A percentile compares a stretch with the other conserved stretches of the same genome.
phyloP scores from a whole-genome alignment of 2,113 vertebrate genomes.

The Ia io region DNA sequence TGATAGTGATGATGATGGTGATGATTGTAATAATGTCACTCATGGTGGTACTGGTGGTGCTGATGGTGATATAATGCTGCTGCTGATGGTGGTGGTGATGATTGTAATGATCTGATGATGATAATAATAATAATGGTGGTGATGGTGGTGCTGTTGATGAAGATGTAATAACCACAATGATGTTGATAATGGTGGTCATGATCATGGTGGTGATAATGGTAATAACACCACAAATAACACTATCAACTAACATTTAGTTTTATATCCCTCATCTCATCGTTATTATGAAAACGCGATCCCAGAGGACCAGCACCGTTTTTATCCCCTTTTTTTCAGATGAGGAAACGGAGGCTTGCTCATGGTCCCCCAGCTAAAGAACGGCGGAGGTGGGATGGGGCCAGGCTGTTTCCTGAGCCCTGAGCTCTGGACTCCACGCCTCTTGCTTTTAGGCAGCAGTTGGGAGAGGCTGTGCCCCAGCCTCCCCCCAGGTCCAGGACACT shows the following conservation, averaged over 20 bases:
- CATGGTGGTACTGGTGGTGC: fast-evolving
- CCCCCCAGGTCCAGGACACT: neutral
- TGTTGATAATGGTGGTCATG: neutral
- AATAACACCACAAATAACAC: neutral
- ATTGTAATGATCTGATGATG: fast-evolving
- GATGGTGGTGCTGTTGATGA: neutral
- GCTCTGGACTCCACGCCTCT: neutral
- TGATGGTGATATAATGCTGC: no score
- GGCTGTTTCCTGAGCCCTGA: neutral
- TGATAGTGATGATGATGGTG: neutral
- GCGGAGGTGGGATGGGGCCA: neutral
- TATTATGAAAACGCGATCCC: neutral
- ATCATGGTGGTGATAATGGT: neutral
- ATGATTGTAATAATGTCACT: fast-evolving
- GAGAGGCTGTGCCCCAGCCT: no score
- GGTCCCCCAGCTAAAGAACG: neutral
- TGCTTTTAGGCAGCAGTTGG: neutral
- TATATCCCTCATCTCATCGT: neutral
- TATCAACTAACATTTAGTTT: neutral
- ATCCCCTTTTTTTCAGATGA: neutral
- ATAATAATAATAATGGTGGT: fast-evolving
- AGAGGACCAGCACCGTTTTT: neutral
- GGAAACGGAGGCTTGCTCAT: neutral
- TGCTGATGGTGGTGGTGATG: neutral
- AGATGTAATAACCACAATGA: neutral